Evolutionary conservation across 1,140 invertebrate genomes (phyloP), one percentile per base, ranked within the genome.

Genomic region (Centruroides vittatus): DNA sequence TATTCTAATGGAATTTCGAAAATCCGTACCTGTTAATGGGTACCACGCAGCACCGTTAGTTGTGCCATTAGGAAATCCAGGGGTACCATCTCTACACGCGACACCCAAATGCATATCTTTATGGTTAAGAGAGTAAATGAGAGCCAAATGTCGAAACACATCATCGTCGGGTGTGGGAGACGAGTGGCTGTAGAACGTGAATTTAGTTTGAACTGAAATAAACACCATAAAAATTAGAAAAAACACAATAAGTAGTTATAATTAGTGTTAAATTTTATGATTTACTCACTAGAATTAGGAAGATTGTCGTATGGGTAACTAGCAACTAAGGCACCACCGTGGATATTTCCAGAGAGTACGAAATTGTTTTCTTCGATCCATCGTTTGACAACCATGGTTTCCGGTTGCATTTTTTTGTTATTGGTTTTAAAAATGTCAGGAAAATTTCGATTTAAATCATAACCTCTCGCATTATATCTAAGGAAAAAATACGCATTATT

Each of bases 21-120:
- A n/a, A 23, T n/a, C 35, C 51, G 3, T 70, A 74, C 89, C 91
- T 61, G 87, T 89, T 1, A 94, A 74, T 0, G 88, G 87, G 74
- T 93, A 93, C 90, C 90, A 93, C 54, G 86, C 86, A 3, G 91
- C 91, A 5, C 91, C 91, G 70, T 94, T 94, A 11, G 89, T 93
- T 63, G 93, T 93, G 9, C 91, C 91, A 68, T 90, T 77, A 62
- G 83, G 80, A 72, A 94, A 94, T 5, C 83, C 63, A 79, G 64
- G 84, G 81, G 48, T 83, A 78, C 67, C 71, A 12, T 63, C 62
- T 23, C 61, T 53, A 57, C 68, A 69, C 9, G 65, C 47, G 3
- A 60, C 10, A 4, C 69, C 73, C 7, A 63, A 58, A 52, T 70
- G 68, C 77, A 79, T 78, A 35, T 55, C 71, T 10, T 58, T 58